phyloP scores from a whole-genome alignment of 2,113 vertebrate genomes.

The Syngnathus scovelli region DNA sequence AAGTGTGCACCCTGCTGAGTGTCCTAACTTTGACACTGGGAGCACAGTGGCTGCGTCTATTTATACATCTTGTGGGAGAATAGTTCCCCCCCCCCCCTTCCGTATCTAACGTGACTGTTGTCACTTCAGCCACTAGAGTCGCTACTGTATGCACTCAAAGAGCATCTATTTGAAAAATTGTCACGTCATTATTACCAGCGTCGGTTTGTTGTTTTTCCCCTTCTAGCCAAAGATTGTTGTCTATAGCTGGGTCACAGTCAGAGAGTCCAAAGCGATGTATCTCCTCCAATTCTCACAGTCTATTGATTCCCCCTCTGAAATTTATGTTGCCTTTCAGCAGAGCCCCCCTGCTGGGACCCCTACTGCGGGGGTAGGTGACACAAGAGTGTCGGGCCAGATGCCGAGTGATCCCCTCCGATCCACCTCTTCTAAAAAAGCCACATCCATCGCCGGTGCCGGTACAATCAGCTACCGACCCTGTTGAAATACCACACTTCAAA shows the following conservation, averaged over 20 bases:
- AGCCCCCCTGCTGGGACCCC: slow-evolving; percentile 70
- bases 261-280: slow-evolving; percentile 62
- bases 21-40: slow-evolving; percentile 73
- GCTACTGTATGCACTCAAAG: not conserved
- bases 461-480: slow-evolving; percentile 47
- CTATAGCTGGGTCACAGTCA: slow-evolving; percentile 42
- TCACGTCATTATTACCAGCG: not conserved
- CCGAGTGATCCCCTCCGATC: slow-evolving; percentile 69
- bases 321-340: slow-evolving; percentile 74
- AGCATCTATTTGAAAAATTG: not conserved
- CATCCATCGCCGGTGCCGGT: slow-evolving; percentile 60
- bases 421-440: slow-evolving; percentile 68
- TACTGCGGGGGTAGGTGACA: slow-evolving; percentile 73
- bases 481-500: slow-evolving; percentile 59
- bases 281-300: slow-evolving; percentile 66
- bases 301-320: slow-evolving; percentile 74
- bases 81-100: slow-evolving; percentile 46
- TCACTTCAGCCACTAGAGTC: slow-evolving; percentile 3
- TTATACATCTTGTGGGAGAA: slow-evolving; percentile 72
- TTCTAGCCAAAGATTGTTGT: slow-evolving; percentile 11
- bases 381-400: slow-evolving; percentile 75
- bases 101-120: slow-evolving; percentile 35
- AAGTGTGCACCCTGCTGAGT: slow-evolving; percentile 73
- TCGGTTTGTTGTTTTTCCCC: slow-evolving; percentile 22
- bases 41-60: slow-evolving; percentile 67